These are phyloP conservation scores for Mobula hypostoma DNA, from an alignment of 2,113 vertebrate species.

Conservation along the genomic window DNA sequence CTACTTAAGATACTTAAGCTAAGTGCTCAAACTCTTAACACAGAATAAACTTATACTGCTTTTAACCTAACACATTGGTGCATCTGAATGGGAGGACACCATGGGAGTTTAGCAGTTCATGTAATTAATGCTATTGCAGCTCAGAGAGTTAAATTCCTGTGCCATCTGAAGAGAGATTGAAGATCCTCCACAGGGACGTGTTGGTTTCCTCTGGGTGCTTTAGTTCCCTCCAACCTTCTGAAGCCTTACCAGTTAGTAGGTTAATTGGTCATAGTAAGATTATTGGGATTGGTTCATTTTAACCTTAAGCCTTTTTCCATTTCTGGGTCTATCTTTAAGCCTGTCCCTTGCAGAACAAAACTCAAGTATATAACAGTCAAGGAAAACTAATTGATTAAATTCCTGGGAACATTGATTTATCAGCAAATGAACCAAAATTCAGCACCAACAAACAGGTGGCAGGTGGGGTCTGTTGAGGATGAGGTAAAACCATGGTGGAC, in stretches of 20 bases:
- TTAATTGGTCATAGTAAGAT: background rate
- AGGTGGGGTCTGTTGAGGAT: too few species aligned
- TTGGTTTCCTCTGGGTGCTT: too few species aligned
- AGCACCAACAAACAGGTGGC: background rate
- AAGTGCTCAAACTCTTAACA: background rate
- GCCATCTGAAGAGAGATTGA: too few species aligned
- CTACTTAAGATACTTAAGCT: background rate
- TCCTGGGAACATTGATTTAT: background rate
- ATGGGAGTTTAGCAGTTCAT: background rate
- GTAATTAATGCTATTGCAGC: too few species aligned
- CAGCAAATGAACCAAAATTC: background rate
- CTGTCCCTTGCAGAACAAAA: background rate
- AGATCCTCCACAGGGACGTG: too few species aligned
- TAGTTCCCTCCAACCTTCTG: too few species aligned
- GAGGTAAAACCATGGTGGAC: background rate
- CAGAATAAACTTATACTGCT: background rate
- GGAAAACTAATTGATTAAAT: background rate
- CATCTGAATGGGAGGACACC: background rate
- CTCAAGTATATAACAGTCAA: background rate
- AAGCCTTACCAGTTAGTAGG: too few species aligned
- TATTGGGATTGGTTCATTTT: background rate
- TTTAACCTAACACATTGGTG: background rate
- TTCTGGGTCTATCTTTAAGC: background rate
- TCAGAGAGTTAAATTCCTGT: too few species aligned
- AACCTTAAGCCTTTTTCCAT: background rate